Evolutionary conservation across 1,140 invertebrate species (phyloP), one percentile per base, ranked within the genome.

Genomic region (Nasonia giraulti): DNA sequence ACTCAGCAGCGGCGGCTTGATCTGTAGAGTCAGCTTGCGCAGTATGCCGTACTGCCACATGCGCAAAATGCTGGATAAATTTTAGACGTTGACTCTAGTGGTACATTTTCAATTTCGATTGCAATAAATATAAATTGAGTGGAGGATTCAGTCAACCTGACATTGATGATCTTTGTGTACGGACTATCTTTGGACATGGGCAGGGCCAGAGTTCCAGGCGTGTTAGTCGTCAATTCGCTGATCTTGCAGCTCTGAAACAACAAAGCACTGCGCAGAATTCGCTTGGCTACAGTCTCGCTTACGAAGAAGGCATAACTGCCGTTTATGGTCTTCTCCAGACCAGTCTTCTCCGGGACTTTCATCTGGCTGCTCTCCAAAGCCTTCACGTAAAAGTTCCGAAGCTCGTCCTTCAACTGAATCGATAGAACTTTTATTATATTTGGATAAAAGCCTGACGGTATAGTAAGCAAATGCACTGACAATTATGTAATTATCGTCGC

Each of bases 301-400:
- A 92, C 90, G 79, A 93, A 93, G 85, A 93, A 93, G 55, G 91
- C 93, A 74, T 93, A 93, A 23, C 90, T 88, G 0, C 92, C 93
- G 8, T 91, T 89, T 0, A 92, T 87, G 1, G 91, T 90, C 87
- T 89, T 92, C 31, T 89, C 85, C 0, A 93, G 84, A 2, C 93
- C 93, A 17, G 88, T 84, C n/a, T 89, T 89, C 0, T 91, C 91
- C 20, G 91, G 90, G 11, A 92, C 82, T 17, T 89, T 86, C 37
- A 90, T 90, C 81, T 93, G 90, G 4, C 91, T 88, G 50, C 88
- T 91, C 62, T 93, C 90, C 33, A 92, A 91, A 0, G 92, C 92
- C 76, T 91, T 92, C 55, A 93, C 91, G 44, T 93, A 93, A 47
- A 93, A 89, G 33, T 91, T 88, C 33, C 92, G 90, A 11, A 93